phyloP scores from a whole-genome alignment of 53 echinoderm and acorn worm species.

The Echinarachnius parma region DNA sequence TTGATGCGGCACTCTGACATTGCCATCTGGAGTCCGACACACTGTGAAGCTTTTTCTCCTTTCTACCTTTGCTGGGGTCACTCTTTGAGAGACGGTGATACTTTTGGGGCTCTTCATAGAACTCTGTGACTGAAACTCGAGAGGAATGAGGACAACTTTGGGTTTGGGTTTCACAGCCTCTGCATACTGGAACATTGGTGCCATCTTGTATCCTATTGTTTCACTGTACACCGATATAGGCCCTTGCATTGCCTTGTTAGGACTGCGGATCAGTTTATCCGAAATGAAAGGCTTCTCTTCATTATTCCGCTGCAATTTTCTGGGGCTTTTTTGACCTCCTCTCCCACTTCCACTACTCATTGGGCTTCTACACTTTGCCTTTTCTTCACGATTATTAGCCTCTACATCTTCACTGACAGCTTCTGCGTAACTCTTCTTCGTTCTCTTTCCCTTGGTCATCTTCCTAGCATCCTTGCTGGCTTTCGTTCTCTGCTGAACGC shows the following conservation, averaged over 20 bases:
- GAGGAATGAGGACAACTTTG: slow-evolving; percentile 19
- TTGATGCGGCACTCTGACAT: no score
- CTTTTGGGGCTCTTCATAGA: slow-evolving; percentile 18
- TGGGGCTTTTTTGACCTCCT: slow-evolving; percentile 29
- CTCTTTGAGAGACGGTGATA: neutral
- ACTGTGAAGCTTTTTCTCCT: slow-evolving; percentile 3
- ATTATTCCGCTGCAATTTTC: neutral
- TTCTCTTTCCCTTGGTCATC: slow-evolving; percentile 30
- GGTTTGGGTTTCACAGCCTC: slow-evolving; percentile 37
- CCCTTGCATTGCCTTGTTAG: slow-evolving; percentile 39
- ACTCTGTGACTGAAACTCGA: neutral
- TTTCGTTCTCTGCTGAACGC: neutral
- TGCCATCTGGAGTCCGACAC: neutral
- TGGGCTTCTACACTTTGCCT: no score
- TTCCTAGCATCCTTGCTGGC: slow-evolving; percentile 9
- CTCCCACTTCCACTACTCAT: slow-evolving; percentile 11
- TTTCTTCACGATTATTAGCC: no score
- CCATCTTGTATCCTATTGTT: slow-evolving; percentile 38
- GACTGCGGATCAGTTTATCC: slow-evolving; percentile 30
- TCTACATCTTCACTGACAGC: neutral
- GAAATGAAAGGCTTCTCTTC: slow-evolving; percentile 20
- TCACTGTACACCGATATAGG: slow-evolving; percentile 28
- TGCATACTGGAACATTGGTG: slow-evolving; percentile 39
- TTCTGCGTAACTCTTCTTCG: slow-evolving; percentile 2
- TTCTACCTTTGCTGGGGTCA: slow-evolving; percentile 15